A percentile compares a stretch with the other conserved stretches of the same genome.
These are phyloP conservation scores for Pardosa pseudoannulata DNA, from an alignment of 2,888 invertebrate genomes.

Conservation along the genomic window DNA sequence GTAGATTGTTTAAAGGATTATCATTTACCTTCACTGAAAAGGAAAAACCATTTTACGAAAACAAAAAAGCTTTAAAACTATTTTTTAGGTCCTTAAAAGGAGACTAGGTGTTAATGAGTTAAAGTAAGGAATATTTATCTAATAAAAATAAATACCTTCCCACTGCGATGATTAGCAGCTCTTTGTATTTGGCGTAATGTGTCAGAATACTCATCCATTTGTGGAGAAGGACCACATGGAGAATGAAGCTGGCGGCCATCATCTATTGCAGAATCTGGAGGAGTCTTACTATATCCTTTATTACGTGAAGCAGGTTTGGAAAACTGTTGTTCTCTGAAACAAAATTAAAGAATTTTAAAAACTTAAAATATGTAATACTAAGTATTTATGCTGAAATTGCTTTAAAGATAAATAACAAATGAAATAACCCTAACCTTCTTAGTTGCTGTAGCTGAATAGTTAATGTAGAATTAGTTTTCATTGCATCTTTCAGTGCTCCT, in stretches of 20 bases:
- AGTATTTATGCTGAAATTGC: no score
- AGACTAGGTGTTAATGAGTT: no score
- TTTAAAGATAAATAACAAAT: background rate
- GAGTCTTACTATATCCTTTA: constrained; percentile 31
- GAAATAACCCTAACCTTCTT: constrained; percentile 37
- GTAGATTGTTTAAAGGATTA: no score
- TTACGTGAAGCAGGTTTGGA: constrained; percentile 36
- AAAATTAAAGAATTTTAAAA: background rate
- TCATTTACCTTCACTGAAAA: no score
- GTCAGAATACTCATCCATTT: constrained; percentile 67
- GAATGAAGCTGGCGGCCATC: constrained; percentile 45
- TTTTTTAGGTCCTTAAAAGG: no score
- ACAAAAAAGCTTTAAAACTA: no score
- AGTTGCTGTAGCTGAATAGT: constrained; percentile 61
- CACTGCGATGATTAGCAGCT: constrained; percentile 50
- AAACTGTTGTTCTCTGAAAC: constrained; percentile 59
- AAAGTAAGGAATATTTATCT: no score
- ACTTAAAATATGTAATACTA: no score
- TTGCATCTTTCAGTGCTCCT: constrained; percentile 68
- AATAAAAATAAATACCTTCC: constrained; percentile 46
- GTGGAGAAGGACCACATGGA: constrained; percentile 63
- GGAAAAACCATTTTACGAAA: no score
- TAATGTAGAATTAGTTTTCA: constrained; percentile 70
- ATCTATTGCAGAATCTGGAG: constrained; percentile 45
- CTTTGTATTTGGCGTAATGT: constrained; percentile 68